phyloP scores from a whole-genome alignment of 1,140 invertebrate genomes.

The Macrobrachium rosenbergii region DNA sequence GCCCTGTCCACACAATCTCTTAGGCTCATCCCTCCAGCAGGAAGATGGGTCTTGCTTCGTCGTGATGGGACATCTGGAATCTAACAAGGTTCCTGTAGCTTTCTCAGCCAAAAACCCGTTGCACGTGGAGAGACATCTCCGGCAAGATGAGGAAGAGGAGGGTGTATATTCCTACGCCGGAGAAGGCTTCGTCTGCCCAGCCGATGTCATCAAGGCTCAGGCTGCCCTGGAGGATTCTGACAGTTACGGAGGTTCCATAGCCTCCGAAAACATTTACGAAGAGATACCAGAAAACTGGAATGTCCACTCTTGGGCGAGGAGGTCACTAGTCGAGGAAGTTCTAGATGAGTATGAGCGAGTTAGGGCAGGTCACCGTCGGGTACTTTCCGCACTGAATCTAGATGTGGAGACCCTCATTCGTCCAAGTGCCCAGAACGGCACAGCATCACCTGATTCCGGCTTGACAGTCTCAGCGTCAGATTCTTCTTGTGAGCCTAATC shows the following conservation, averaged over 20 bases:
- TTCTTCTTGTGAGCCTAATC: slow-evolving; percentile 50
- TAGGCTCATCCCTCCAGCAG: slow-evolving; percentile 16
- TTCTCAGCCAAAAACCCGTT: slow-evolving; percentile 38
- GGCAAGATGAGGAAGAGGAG: slow-evolving; percentile 30
- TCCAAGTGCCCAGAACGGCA: slow-evolving; percentile 42
- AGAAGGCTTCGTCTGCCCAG: slow-evolving; percentile 49
- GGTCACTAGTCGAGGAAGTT: slow-evolving; percentile 67
- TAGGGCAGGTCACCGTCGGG: slow-evolving; percentile 82
- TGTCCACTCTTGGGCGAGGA: slow-evolving; percentile 38
- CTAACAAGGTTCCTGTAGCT: neutral
- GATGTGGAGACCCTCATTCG: slow-evolving; percentile 89
- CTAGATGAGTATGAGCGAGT: slow-evolving; percentile 85
- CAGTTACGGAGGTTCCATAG: slow-evolving; percentile 60
- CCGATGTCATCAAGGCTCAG: slow-evolving; percentile 51
- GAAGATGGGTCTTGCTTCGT: slow-evolving; percentile 61
- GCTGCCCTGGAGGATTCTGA: slow-evolving; percentile 56
- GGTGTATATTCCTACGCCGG: slow-evolving; percentile 60
- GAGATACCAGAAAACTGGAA: slow-evolving; percentile 78
- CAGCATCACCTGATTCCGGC: slow-evolving; percentile 59
- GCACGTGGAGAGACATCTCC: neutral
- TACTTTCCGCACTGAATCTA: slow-evolving; percentile 87
- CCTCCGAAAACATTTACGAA: slow-evolving; percentile 86
- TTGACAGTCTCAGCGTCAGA: slow-evolving; percentile 57
- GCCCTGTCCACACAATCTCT: slow-evolving; percentile 48
- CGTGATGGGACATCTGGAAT: slow-evolving; percentile 33